phyloP scores from a whole-genome alignment of 2,113 vertebrate genomes.

The Mesitornis unicolor region DNA sequence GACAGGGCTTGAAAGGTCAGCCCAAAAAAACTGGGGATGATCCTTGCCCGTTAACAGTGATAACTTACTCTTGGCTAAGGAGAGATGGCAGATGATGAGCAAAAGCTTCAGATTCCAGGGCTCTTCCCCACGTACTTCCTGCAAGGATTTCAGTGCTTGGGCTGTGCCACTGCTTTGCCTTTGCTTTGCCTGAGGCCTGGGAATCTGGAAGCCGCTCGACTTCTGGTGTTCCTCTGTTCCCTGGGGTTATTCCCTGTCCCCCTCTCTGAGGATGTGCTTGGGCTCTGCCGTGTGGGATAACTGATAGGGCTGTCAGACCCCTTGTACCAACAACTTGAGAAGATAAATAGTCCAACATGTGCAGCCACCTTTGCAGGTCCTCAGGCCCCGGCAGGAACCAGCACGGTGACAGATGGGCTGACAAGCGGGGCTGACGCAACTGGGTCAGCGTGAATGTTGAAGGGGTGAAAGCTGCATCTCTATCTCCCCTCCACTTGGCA shows the following conservation, averaged over 20 bases:
- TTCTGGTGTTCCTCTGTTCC: background rate
- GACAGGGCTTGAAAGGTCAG: background rate
- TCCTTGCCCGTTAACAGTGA: background rate
- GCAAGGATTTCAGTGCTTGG: background rate
- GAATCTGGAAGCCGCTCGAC: background rate
- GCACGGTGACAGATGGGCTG: constrained; percentile 64
- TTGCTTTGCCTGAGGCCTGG: background rate
- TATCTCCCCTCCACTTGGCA: background rate
- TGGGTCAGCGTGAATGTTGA: background rate
- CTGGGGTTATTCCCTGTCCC: background rate
- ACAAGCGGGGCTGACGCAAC: constrained; percentile 56
- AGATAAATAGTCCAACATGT: constrained; percentile 67
- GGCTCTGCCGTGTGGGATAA: constrained; percentile 60
- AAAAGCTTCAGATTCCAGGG: background rate
- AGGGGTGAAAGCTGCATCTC: background rate
- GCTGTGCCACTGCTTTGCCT: background rate
- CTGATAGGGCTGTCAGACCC: constrained; percentile 67
- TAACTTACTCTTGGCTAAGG: background rate
- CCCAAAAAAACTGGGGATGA: background rate
- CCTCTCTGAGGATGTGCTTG: background rate
- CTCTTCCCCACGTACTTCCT: background rate
- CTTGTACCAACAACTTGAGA: constrained; percentile 43
- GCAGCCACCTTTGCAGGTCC: constrained; percentile 58
- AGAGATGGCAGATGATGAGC: background rate
- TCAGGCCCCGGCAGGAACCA: constrained; percentile 45